Evolutionary conservation across 2,797 vertebrate genomes (phyloP).

Genomic region (Urocyon cinereoargenteus): DNA sequence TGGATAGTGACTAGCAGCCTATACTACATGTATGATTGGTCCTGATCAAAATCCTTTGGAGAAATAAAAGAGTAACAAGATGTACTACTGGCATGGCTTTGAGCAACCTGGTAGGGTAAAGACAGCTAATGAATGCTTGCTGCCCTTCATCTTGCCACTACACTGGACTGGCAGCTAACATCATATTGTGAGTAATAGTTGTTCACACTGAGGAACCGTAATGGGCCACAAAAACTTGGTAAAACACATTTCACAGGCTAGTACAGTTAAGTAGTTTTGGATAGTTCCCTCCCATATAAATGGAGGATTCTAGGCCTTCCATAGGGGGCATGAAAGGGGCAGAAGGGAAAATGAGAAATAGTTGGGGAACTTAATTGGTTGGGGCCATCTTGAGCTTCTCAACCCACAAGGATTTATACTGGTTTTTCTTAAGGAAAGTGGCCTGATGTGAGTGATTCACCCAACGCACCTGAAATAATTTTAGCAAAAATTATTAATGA

Average conservation of each 20-base stretch:
- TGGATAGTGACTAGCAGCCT: background rate
- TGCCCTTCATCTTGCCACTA: background rate
- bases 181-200: background rate
- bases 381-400: background rate
- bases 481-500: slow-evolving; percentile 1
- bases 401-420: background rate
- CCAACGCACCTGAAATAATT: background rate
- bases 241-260: background rate
- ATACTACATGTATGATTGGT: background rate
- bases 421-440: slow-evolving; percentile 5
- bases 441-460: background rate
- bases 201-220: background rate
- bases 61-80: background rate
- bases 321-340: background rate
- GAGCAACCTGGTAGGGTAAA: background rate
- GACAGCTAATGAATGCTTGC: background rate
- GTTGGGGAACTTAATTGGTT: background rate
- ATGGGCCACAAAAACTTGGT: background rate
- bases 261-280: background rate
- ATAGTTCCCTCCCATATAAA: background rate
- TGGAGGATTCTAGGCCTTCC: background rate
- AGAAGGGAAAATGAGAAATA: background rate
- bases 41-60: background rate
- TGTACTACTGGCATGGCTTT: background rate
- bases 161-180: background rate